Base-by-base conservation (phyloP, 2,113 vertebrate genomes). In the Zosterops japonicus region DNA sequence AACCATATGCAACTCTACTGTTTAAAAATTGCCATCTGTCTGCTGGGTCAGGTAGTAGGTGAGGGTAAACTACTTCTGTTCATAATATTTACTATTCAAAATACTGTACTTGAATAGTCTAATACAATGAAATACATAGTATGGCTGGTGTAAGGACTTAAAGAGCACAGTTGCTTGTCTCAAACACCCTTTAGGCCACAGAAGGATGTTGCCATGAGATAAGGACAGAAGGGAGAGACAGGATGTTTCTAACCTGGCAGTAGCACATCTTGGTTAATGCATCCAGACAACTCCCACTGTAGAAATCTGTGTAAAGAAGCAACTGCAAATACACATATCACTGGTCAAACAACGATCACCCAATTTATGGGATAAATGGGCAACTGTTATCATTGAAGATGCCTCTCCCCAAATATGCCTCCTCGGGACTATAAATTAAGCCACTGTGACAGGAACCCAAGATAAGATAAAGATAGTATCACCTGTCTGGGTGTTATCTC, bases 1-100 rank as follows among this genome's bases (percentile, higher is more conserved):
- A 96, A 72, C 61, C 65, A 56, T n/a, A 96, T 60, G 64, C 21
- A 96, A 93, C 53, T 63, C 76, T 31, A 59, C 68, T 53, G 69
- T 92, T 97, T 44, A 83, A 60, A 96, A 97, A 97, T 87, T 86
- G 87, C 39, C 82, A 71, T 72, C 81, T 80, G 57, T 83, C 94
- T 95, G 53, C 44, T 91, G 70, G 44, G 67, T 97, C 79, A 70
- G 69, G 76, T 89, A 96, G 59, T 42, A 94, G 87, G 50, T 83
- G 61, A 78, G 23, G 44, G 42, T 8, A 87, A 92, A 94, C 49
- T 76, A 91, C 16, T 93, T 74, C 60, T 79, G 27, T 70, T 96
- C 79, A 87, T 31, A 93, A 50, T 69, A 93, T 70, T 97, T 91
- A 90, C 56, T 87, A 81, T 93, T 94, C 65, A 96, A 87, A 94